Base-by-base conservation (phyloP, 2,797 vertebrate species). In the Labroides dimidiatus region DNA sequence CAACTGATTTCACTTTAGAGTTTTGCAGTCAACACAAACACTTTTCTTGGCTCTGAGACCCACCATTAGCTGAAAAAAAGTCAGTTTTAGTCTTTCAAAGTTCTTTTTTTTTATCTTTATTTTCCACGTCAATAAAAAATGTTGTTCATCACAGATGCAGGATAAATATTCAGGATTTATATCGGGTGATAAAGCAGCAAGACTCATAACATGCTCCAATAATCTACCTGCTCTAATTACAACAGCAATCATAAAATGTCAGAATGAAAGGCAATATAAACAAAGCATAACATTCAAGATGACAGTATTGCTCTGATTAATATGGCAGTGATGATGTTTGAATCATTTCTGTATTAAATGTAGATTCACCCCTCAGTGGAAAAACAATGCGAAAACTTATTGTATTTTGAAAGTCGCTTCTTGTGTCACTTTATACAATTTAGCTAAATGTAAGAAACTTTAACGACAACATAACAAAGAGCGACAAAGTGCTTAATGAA, bases 191-290 rank as follows among this genome's bases (percentile, higher is more conserved):
- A 93, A 94, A 94, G 83, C 82, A 78, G 90, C 89, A 84, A 83
- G 87, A 90, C 89, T 93, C 91, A 94, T 93, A 93, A 95, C 91
- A 89, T 84, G 89, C 90, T 90, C 86, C 89, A 91, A 92, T 93
- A 92, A 92, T 91, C 91, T 90, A 90, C 91, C 90, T 92, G 87
- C 89, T 91, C 91, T 94, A 94, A 94, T 94, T 94, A 93, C 89
- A 89, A 91, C 83, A 87, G 87, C 89, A 88, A 91, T 91, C 90
- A 90, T 94, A 94, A 94, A 93, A 90, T 78, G 85, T 91, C 87
- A 89, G 88, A 91, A 91, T 73, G 88, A 88, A 92, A 91, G 78
- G 89, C 87, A 89, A 93, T 92, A 89, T 89, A 93, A 92, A 92
- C 89, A 92, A 91, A 90, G 83, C 88, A 92, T 88, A 88, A 90